Evolutionary conservation across 2,797 vertebrate genomes (phyloP), one percentile per base, ranked within the genome.

Genomic region (Gymnoscopelus microlampas): DNA sequence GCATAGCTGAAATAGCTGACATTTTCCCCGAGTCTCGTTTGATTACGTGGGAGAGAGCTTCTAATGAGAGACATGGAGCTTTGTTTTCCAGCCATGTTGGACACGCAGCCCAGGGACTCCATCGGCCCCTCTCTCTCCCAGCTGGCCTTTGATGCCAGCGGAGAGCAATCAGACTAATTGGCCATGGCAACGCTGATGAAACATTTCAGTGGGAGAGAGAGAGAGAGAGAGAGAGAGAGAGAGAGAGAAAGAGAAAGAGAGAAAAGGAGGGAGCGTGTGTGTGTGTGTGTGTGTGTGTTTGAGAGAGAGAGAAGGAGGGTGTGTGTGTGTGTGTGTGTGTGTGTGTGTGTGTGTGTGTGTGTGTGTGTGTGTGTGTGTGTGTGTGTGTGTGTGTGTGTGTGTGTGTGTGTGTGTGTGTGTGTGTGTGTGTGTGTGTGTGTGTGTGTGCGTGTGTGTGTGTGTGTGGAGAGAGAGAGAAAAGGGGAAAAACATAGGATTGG

Each of bases 91-190:
- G 78, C 63, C 84, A 85, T 82, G 80, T 86, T 53, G 53, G 82
- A 80, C 85, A 78, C 73, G 83, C 70, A 60, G 85, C 73, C 78
- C 79, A 66, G 74, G 87, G 90, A 86, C 83, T 44, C 39, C 39
- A 44, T 44, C 77, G 76, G 85, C 78, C 75, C 66, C 71, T 2
- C 79, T 88, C 80, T 88, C 80, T 88, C 85, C 57, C 60, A 68
- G 81, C 73, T 61, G 24, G 73, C 65, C 89, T 93, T 93, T 94
- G 92, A 94, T 94, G 90, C 90, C 90, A 89, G 86, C 80, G 80
- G 81, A 79, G 73, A 93, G 88, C 91, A 94, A 93, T 95, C 93
- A 94, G 86, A 81, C 77, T 93, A 94, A 95, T 94, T 93, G 87
- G 73, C 91, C 91, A 87, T 93, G 92, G 92, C 92, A 94, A 93